Base-by-base conservation (phyloP, 2,797 vertebrate genomes). In the Gallinago nigripennis region DNA sequence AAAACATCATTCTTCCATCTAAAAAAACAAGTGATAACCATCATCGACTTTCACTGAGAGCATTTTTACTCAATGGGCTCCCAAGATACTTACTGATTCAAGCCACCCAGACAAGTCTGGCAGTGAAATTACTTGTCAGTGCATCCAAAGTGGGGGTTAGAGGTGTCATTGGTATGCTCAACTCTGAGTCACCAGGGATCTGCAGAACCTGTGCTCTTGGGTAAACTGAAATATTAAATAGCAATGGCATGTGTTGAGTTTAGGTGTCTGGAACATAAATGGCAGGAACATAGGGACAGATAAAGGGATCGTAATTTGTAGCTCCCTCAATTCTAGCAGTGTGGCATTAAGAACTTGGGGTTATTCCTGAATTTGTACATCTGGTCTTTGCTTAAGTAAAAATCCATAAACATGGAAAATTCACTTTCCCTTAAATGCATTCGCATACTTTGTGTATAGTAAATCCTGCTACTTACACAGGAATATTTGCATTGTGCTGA, bases 81-180 rank as follows among this genome's bases (percentile, higher is more conserved):
- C 11, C 28, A 79, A 70, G 35, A 31, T 7, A 75, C 7, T 20
- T 65, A 24, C 16, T 25, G 41, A 18, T 58, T 35, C 8, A 46
- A 68, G 4, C 3, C 77, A 28, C 41, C 19, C 14, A 27, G 16
- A 13, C 18, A 72, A 53, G 17, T 53, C 45, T 84, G 54, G 8
- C 14, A 56, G 24, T 28, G 45, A 72, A 87, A 95, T 45, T 2
- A 4, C 4, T 65, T 45, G 8, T 15, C 56, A 79, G 23, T 80
- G 9, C 30, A 27, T 54, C 12, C 13, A 25, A 48, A 65, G 45
- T 8, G 11, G 4, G 7, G 9, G 11, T 50, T 72, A 85, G 61
- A 58, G 18, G 12, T 10, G 14, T 4, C 37, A 37, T 33, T 0
- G 0, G 3, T 48, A 65, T 0, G 0, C 11, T 80, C 33, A 61